phyloP scores from a whole-genome alignment of 2,113 vertebrate genomes.

The Dicentrarchus labrax region DNA sequence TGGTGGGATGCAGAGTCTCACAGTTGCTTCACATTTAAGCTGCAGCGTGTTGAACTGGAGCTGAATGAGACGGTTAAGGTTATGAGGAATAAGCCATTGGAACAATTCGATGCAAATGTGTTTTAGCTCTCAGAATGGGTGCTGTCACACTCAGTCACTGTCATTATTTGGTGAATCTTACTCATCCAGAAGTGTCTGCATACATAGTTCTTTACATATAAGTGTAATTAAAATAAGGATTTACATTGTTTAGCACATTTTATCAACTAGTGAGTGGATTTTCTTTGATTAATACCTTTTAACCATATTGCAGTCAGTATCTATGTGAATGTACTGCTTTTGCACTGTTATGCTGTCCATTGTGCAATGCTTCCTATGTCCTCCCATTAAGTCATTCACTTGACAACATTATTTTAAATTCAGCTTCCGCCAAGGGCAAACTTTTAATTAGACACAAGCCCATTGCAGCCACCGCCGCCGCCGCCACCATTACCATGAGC shows the following conservation, averaged over 20 bases:
- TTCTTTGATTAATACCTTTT: neutral
- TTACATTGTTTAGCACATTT: neutral
- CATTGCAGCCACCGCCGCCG: neutral
- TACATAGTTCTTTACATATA: neutral
- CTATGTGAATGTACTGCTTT: neutral
- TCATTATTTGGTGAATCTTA: constrained; percentile 57
- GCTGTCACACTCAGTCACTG: constrained; percentile 54
- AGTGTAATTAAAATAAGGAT: neutral
- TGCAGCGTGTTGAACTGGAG: constrained; percentile 27
- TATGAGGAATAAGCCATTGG: constrained; percentile 42
- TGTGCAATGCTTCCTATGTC: constrained; percentile 13
- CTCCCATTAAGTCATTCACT: constrained; percentile 2
- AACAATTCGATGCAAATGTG: constrained; percentile 60
- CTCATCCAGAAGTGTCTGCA: constrained; percentile 1
- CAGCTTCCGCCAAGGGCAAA: constrained; percentile 33
- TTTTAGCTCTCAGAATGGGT: constrained; percentile 34
- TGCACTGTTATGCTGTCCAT: neutral
- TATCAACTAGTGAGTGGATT: neutral
- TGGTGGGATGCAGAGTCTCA: constrained; percentile 5
- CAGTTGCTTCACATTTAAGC: constrained; percentile 58
- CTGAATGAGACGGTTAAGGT: constrained; percentile 61
- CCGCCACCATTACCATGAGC: neutral
- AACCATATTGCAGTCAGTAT: neutral
- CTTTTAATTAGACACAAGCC: constrained; percentile 61
- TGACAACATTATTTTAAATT: constrained; percentile 25